These are phyloP conservation scores for Zele albiditarsus DNA, from an alignment of 2,888 invertebrate species.

Conservation along the genomic window DNA sequence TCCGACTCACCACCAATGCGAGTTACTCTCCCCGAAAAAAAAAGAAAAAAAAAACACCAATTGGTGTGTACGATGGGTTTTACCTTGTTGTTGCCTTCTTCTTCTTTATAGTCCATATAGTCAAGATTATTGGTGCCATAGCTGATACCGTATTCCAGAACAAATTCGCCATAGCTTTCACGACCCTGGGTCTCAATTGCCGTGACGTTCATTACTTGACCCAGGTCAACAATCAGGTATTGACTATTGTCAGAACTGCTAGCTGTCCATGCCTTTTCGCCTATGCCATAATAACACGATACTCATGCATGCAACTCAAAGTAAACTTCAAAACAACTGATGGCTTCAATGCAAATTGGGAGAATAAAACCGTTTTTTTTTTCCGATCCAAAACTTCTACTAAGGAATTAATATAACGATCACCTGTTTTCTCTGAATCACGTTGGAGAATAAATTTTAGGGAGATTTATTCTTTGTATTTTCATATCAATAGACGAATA, in stretches of 20 bases:
- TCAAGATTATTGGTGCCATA: conserved; percentile 94
- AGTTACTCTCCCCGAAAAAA: neutral
- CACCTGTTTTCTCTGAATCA: too few species aligned
- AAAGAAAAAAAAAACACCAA: conserved; percentile 22
- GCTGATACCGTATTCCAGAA: conserved; percentile 94
- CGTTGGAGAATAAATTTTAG: too few species aligned
- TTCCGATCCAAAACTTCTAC: too few species aligned
- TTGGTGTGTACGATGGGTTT: conserved; percentile 65
- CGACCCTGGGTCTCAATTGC: conserved; percentile 92
- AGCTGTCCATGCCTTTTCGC: conserved; percentile 94
- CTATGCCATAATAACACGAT: conserved; percentile 75
- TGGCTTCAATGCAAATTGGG: neutral
- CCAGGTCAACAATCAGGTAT: conserved; percentile 92
- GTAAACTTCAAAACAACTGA: conserved; percentile 49
- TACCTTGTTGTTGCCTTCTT: conserved; percentile 93
- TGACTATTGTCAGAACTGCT: conserved; percentile 93
- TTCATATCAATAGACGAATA: too few species aligned
- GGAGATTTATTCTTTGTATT: too few species aligned
- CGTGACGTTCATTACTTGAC: conserved; percentile 90
- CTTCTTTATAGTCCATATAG: conserved; percentile 91
- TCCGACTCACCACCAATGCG: too few species aligned
- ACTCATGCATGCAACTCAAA: conserved; percentile 70
- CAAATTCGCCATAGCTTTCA: conserved; percentile 91
- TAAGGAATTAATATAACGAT: neutral
- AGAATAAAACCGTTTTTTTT: neutral